These are phyloP conservation scores for Tursiops truncatus DNA, from an alignment of 2,113 vertebrate species.

Conservation along the genomic window DNA sequence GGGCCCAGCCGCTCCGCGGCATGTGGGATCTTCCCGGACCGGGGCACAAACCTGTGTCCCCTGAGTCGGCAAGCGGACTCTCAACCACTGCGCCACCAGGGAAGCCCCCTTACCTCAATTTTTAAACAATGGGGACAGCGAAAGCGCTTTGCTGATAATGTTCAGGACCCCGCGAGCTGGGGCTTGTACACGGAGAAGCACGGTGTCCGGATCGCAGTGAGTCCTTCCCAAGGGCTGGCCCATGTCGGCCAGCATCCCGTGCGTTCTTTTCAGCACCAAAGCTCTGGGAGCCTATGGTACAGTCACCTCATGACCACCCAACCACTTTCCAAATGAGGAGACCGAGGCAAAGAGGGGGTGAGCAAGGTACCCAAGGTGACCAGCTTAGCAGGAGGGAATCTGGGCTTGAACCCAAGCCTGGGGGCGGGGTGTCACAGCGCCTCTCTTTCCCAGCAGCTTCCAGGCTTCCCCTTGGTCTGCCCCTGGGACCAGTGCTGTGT, in stretches of 20 bases:
- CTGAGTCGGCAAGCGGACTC: too few relatives aligned
- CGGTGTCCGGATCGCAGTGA: neutral
- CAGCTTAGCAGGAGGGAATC: too few relatives aligned
- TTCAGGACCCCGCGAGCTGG: neutral
- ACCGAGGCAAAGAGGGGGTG: neutral
- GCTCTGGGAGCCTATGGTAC: neutral
- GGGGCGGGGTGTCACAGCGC: neutral
- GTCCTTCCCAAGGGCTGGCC: neutral
- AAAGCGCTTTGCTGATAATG: neutral
- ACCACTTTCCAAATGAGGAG: neutral
- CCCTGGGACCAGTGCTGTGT: neutral
- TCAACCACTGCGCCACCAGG: too few relatives aligned
- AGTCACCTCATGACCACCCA: neutral
- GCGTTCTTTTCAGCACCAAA: neutral
- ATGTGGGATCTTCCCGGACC: too few relatives aligned
- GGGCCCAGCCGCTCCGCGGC: too few relatives aligned
- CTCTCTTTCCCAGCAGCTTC: neutral
- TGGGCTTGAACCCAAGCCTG: neutral
- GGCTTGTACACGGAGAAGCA: too few relatives aligned
- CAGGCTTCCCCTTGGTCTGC: neutral
- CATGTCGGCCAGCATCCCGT: neutral
- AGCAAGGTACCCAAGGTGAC: neutral
- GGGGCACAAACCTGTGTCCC: too few relatives aligned
- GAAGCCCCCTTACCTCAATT: neutral
- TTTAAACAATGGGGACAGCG: neutral